Base-by-base conservation (phyloP, 2,797 vertebrate genomes). In the Rhyacichthys aspro region DNA sequence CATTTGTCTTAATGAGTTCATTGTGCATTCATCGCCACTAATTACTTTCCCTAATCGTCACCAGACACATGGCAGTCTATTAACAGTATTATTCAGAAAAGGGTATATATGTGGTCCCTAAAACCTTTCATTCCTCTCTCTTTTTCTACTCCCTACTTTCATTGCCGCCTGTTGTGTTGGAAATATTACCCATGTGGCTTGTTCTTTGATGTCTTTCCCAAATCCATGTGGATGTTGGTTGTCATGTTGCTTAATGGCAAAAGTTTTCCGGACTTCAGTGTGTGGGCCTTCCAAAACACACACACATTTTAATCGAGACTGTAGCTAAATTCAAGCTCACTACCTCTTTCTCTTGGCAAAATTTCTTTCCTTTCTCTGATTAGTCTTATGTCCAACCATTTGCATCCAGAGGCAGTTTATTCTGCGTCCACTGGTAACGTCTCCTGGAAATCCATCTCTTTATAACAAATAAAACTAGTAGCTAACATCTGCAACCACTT, bases 1-100 rank as follows among this genome's bases (percentile, higher is more conserved):
- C 53, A 50, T 78, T 78, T 48, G 49, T 81, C 66, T 75, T 81
- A 78, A 89, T 82, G 74, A 83, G 78, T 67, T 76, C 74, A 68
- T 81, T 81, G 56, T 63, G 69, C 75, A 77, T 80, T 83, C 72
- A 81, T 44, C 55, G 55, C 66, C 19, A 38, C 66, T 78, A 88
- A 87, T 88, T 80, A 67, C 76, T 83, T 84, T 73, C 45, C 72
- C 83, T 84, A 87, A 89, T 89, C 84, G 37, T 75, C 70, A 63
- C 43, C 68, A 76, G 71, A 81, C 86, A 89, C 76, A 88, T 72
- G 70, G 72, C 50, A 14, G 39, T 74, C 63, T 61, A 62, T 79
- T 72, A 75, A 59, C 33, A 52, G 50, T 63, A 58, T 78, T 72
- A 74, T 79, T 71, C 74, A 38, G 69, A 14, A 42, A 39, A 48